Base-by-base conservation (phyloP, 2,797 vertebrate species). In the Enteromius afrohamiltoni region DNA sequence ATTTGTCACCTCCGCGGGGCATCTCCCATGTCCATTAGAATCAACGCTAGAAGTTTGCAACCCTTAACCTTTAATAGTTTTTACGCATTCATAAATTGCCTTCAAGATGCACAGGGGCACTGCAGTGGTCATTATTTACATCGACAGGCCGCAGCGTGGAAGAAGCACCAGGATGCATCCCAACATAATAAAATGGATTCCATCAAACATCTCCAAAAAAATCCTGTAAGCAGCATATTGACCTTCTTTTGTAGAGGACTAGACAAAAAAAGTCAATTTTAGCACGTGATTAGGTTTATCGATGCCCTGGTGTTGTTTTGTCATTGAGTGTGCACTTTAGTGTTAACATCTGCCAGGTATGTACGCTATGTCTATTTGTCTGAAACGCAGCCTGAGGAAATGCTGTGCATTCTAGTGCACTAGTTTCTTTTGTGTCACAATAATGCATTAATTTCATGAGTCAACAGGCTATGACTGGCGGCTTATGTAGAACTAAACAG, bases 361-460 rank as follows among this genome's bases (percentile, higher is more conserved):
- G 88, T 80, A 77, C 75, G 89, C 88, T 77, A 53, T 87, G 76
- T 88, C 42, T 21, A 37, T 86, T 87, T 86, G 85, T 91, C 86
- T 77, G 86, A 86, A 79, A 85, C 83, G 74, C 84, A 81, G 87
- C 87, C 83, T 86, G 49, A 77, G 91, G 90, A 93, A 91, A 89
- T 60, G 87, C 89, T 60, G 85, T 82, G 85, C 77, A 90, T 89
- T 92, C 88, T 88, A 86, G 86, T 85, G 89, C 88, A 91, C 88
- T 88, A 83, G 83, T 91, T 90, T 91, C 70, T 88, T 93, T 93
- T 93, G 90, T 93, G 90, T 86, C 82, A 83, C 47, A 79, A 94
- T 93, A 93, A 95, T 93, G 90, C 92, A 92, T 95, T 94, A 87
- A 95, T 95, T 95, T 95, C 92, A 93, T 93, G 93, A 94, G 92